Evolutionary conservation across 2,113 vertebrate species (phyloP), one percentile per base, ranked within the genome.

Genomic region (Nestor notabilis): DNA sequence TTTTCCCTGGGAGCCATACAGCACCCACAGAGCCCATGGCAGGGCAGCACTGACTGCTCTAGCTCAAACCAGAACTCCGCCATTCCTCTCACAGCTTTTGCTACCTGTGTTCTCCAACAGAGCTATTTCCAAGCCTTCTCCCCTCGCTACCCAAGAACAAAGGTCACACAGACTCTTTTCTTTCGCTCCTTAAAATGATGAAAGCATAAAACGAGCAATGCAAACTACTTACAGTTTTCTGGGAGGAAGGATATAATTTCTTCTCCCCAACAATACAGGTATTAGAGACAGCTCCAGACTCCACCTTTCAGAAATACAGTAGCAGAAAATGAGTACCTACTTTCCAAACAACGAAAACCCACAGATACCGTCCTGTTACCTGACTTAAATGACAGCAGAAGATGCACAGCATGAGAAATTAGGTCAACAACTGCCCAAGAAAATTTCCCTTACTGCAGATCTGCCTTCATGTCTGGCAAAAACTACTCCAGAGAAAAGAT

Each of bases 261-360:
- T 96, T 95, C 89, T 96, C 87, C 47, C 61, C 92, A 87, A 44
- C 80, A 91, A 96, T 71, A 19, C 47, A 94, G 93, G 94, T 93
- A 95, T 87, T 64, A 95, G 61, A 96, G 68, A 66, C 35, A 28
- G 65, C 77, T 96, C 77, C 93, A 93, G 91, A 68, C 39, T 68
- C 84, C 91, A 95, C 96, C 96, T 93, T 95, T 76, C 55, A 94
- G 91, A 94, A 94, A 95, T 58, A 97, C 13, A 76, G 74, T 3
- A 80, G 66, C 28, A 76, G 76, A 86, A 81, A 56, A 71, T 89
- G 13, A 96, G 77, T 35, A 37, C 33, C 72, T 58, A 2, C 60
- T 60, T 95, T 31, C 63, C 41, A 72, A 70, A 46, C 13, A 71
- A 61, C 53, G 53, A 78, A 78, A 31, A 43, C 3, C 17, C 50